Evolutionary conservation across 1,140 invertebrate genomes (phyloP).

Genomic region (Eulimnadia texana): DNA sequence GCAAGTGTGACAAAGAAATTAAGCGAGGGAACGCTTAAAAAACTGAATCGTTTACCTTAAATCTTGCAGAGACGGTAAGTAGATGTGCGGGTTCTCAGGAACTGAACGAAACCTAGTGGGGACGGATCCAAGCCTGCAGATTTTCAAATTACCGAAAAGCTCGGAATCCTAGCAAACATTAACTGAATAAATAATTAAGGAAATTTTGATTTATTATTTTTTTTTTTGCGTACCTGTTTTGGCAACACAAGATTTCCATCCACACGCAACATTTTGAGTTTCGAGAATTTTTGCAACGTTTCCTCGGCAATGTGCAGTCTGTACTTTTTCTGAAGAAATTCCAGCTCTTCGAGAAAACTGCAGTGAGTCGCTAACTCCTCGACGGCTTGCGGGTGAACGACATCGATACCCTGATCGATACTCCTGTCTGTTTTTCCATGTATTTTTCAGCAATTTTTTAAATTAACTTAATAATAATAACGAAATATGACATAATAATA

Average conservation of each 20-base stretch:
- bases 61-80: not conserved
- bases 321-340: not conserved
- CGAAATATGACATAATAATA: not conserved
- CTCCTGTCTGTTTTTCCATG: no score
- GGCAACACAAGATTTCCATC: not conserved
- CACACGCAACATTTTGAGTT: not conserved
- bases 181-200: not conserved
- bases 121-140: not conserved
- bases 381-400: not conserved
- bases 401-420: not conserved
- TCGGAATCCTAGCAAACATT: not conserved
- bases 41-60: not conserved
- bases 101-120: not conserved
- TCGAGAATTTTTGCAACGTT: not conserved
- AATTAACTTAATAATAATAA: no score
- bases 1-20: not conserved
- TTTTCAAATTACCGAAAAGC: not conserved
- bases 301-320: not conserved
- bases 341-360: not conserved
- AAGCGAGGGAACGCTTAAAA: not conserved
- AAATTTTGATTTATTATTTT: not conserved
- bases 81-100: not conserved
- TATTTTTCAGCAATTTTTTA: no score
- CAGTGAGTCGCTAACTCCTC: not conserved
- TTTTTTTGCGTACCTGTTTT: not conserved